These are phyloP conservation scores for Pitta sordida DNA, from an alignment of 2,113 vertebrate genomes.

Conservation along the genomic window DNA sequence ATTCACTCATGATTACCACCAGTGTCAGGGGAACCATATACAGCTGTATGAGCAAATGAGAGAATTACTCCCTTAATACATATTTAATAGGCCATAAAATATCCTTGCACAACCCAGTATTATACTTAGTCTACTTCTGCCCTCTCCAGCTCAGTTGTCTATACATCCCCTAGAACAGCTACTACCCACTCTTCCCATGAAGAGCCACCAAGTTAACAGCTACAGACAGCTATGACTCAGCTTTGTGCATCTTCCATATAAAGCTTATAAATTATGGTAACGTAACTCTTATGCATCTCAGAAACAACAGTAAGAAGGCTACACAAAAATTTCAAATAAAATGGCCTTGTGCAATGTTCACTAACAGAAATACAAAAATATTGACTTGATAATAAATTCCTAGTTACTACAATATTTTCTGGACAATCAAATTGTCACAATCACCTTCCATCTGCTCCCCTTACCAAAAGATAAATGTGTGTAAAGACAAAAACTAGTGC, in stretches of 20 bases:
- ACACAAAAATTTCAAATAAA: not conserved
- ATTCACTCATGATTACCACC: constrained; percentile 9
- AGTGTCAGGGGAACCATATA: constrained; percentile 29
- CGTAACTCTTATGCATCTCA: not conserved
- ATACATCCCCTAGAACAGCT: not conserved
- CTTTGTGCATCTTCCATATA: not conserved
- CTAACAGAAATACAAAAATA: not conserved
- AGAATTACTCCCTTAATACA: constrained; percentile 28
- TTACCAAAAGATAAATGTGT: not conserved
- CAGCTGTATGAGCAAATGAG: constrained; percentile 2
- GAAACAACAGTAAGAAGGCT: not conserved
- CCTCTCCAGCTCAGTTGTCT: not conserved
- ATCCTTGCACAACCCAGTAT: not conserved
- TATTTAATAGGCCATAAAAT: constrained; percentile 40
- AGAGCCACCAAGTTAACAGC: not conserved
- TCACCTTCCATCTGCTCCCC: not conserved
- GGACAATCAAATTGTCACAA: not conserved
- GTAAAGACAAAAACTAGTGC: not conserved
- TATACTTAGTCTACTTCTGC: not conserved
- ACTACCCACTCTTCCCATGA: not conserved
- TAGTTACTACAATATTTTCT: not conserved
- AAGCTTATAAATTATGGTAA: not conserved
- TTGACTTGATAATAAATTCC: not conserved
- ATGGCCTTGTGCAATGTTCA: not conserved
- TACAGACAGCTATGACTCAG: not conserved